phyloP scores from a whole-genome alignment of 2,888 invertebrate species.

The Caenorhabditis macrosperma region DNA sequence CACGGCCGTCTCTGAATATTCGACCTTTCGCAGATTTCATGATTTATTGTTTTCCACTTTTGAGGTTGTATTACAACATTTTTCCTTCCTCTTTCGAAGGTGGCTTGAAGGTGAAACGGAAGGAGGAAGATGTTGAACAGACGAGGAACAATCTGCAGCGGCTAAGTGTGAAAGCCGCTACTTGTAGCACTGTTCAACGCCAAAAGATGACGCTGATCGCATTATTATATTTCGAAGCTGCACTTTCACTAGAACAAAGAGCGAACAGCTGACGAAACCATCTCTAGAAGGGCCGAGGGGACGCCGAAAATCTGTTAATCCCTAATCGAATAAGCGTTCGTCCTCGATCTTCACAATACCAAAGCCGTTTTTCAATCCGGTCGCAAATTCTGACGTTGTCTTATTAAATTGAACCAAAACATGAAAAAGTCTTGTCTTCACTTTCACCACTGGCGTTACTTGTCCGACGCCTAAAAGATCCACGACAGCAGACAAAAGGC shows the following conservation, averaged over 20 bases:
- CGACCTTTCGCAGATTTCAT: conserved; percentile 57
- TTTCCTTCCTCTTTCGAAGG: conserved; percentile 3
- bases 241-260: conserved; percentile 36
- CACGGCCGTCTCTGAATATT: conserved; percentile 50
- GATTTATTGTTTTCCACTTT: conserved; percentile 57
- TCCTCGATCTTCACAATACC: conserved; percentile 31
- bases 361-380: conserved; percentile 48
- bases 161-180: background rate
- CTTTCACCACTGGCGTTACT: conserved; percentile 32
- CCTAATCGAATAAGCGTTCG: conserved; percentile 55
- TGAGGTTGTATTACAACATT: conserved; percentile 55
- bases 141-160: conserved; percentile 25
- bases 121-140: conserved; percentile 7
- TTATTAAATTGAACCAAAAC: conserved; percentile 49
- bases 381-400: conserved; percentile 31
- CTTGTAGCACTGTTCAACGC: conserved; percentile 21
- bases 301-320: conserved; percentile 47
- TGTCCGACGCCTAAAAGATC: conserved; percentile 8
- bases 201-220: conserved; percentile 36
- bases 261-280: conserved; percentile 23
- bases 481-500: conserved; percentile 20
- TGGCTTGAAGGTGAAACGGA: conserved; percentile 1
- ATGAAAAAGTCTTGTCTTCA: conserved; percentile 40
- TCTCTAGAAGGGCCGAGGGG: background rate
- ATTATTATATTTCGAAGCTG: conserved; percentile 35